Base-by-base conservation (phyloP, 1,140 invertebrate species). In the Teleogryllus occipitalis region DNA sequence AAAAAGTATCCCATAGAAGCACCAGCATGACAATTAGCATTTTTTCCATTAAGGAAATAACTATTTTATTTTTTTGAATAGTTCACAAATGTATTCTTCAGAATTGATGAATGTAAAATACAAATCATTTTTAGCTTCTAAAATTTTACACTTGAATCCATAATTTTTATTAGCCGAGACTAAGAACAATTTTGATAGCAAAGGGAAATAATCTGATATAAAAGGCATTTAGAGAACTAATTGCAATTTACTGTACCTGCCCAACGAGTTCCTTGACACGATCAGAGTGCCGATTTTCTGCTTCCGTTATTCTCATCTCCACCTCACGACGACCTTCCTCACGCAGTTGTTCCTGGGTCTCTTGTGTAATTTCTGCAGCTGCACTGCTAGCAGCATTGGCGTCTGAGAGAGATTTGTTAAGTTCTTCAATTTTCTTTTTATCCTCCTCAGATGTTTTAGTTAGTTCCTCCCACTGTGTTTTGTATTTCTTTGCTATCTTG, bases 401-500 rank as follows among this genome's bases (percentile, higher is more conserved):
- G 7, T 86, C 82, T 18, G 85, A 84, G 75, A 86, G 86, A 79
- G 83, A 82, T 77, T 88, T 87, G 75, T 87, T 86, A 73, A 85
- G 83, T 79, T 84, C 82, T 83, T 89, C 88, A 39, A 83, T 85
- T 81, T 88, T 90, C 82, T 89, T 88, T 84, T 88, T 88, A 81
- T 89, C 90, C 82, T 91, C 89, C 83, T 94, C 92, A 7, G 90
- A 85, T 7, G 87, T 87, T 84, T 92, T 93, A 0, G 87, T 86
- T 0, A 91, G 83, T 81, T 95, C 94, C 84, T 96, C 94, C 84
- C 90, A 96, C 83, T 94, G 94, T 8, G 91, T 92, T 85, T 97
- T 97, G 84, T 98, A 98, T 83, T 96, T 96, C 81, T 96, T 94
- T 6, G 95, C 97, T 84, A 98, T 96, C 84, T 95, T 96, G 82